A percentile compares a stretch with the other conserved stretches of the same genome.
phyloP scores from a whole-genome alignment of 2,113 vertebrate species.

The Azemiops feae region DNA sequence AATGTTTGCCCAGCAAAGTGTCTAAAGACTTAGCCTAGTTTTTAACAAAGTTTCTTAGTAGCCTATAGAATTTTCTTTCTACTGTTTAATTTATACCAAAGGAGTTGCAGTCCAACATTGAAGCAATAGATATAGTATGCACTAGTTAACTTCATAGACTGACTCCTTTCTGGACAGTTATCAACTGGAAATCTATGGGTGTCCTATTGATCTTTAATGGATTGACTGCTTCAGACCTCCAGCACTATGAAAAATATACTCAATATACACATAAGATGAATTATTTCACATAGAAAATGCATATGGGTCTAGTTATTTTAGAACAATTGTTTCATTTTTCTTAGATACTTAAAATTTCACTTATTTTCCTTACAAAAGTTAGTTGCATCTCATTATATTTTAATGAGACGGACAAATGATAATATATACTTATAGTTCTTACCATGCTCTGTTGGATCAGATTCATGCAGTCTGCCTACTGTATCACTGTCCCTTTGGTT shows the following conservation, averaged over 20 bases:
- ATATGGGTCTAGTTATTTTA: not conserved
- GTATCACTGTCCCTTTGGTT: constrained; percentile 36
- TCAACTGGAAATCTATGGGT: not conserved
- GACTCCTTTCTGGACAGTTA: not conserved
- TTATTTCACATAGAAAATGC: not conserved
- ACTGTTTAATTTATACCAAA: not conserved
- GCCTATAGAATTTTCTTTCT: not conserved
- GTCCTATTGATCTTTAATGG: not conserved
- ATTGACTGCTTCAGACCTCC: not conserved
- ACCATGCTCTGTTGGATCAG: constrained; percentile 63
- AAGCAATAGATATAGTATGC: not conserved
- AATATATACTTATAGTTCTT: constrained; percentile 35
- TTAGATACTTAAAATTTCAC: not conserved
- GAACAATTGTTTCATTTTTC: not conserved
- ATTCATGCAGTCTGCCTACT: constrained; percentile 16
- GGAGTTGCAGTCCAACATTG: not conserved
- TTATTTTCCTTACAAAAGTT: not conserved
- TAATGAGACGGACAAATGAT: constrained; percentile 1
- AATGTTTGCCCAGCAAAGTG: not conserved
- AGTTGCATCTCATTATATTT: not conserved
- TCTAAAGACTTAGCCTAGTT: not conserved
- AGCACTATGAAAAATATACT: not conserved
- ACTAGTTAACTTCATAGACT: not conserved
- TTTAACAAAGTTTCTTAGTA: not conserved
- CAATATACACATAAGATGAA: not conserved